Percentiles rank a stretch among this genome's conserved stretches.
Conservation (phyloP, 2,888 invertebrate genomes). For the Netelia fuscicornis region DNA sequence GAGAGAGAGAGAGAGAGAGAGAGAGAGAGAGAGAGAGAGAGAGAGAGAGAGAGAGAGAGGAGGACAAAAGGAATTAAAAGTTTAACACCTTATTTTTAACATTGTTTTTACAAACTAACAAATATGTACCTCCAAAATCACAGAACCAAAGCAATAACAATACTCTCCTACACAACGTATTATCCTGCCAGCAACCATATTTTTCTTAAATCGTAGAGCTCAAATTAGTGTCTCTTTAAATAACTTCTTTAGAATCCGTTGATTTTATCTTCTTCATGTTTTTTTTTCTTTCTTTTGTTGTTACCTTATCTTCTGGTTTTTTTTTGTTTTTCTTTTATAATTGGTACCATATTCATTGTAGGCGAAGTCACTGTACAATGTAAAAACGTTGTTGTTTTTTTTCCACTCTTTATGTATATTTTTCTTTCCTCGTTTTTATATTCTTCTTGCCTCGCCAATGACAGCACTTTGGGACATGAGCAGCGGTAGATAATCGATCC, state of each 20-base stretch:
- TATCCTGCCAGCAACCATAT: constrained; percentile 78
- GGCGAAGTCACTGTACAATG: constrained; percentile 84
- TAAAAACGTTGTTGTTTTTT: constrained; percentile 79
- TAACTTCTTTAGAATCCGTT: constrained; percentile 59
- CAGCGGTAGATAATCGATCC: constrained; percentile 77
- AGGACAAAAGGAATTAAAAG: constrained; percentile 80
- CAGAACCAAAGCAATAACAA: constrained; percentile 84
- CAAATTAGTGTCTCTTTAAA: constrained; percentile 74
- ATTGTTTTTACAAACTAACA: constrained; percentile 82
- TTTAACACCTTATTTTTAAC: constrained; percentile 83
- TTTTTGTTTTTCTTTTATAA: constrained; percentile 53
- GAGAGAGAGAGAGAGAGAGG: constrained; percentile 67
- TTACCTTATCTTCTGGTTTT: constrained; percentile 6
- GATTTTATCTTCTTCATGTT: constrained; percentile 18
- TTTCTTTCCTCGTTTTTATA: constrained; percentile 69
- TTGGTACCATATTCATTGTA: constrained; percentile 78
- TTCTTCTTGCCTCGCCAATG: constrained; percentile 72
- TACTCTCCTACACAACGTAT: constrained; percentile 79
- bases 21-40: too few species aligned
- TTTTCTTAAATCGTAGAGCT: constrained; percentile 72
- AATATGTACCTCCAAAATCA: constrained; percentile 84
- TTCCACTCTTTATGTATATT: constrained; percentile 55
- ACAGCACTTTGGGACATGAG: constrained; percentile 76
- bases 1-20: constrained; percentile 6
- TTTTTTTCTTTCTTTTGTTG: constrained; percentile 27